Conservation (phyloP, 2,797 vertebrate genomes). For the Champsocephalus esox region DNA sequence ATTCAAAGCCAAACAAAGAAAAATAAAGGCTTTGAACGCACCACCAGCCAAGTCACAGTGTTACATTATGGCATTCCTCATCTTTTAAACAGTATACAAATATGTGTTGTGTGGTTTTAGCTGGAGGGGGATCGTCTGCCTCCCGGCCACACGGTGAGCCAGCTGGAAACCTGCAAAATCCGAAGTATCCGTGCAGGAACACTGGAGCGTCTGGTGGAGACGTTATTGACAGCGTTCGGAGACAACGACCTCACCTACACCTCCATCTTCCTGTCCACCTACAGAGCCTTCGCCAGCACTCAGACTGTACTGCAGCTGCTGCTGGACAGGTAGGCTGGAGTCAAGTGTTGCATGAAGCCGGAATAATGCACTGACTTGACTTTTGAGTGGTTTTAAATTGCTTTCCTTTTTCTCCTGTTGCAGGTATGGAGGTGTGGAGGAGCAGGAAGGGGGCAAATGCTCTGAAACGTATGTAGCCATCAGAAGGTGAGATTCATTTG, state of each 20-base stretch:
- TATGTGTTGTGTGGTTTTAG: constrained; percentile 70
- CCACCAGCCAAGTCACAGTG: not conserved
- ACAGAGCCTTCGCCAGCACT: constrained; percentile 91
- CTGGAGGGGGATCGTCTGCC: constrained; percentile 93
- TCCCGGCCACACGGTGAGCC: constrained; percentile 93
- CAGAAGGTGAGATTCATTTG: constrained; percentile 79
- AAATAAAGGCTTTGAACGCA: constrained; percentile 1
- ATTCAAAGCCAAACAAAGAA: constrained; percentile 11
- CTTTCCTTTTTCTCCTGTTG: constrained; percentile 1
- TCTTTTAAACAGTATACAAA: constrained; percentile 1
- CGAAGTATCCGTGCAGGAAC: constrained; percentile 95
- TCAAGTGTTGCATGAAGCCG: not conserved
- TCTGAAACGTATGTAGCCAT: constrained; percentile 80
- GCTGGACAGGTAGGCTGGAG: constrained; percentile 86
- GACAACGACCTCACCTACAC: constrained; percentile 97
- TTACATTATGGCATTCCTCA: not conserved
- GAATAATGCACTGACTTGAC: fast-evolving
- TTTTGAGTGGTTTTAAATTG: not conserved
- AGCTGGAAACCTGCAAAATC: constrained; percentile 95
- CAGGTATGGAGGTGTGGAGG: constrained; percentile 83
- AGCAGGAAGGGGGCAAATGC: constrained; percentile 59
- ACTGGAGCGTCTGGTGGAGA: constrained; percentile 95
- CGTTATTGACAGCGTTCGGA: constrained; percentile 92
- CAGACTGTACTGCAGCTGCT: constrained; percentile 91
- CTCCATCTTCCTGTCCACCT: constrained; percentile 96